These are phyloP conservation scores for Colossoma macropomum DNA, from an alignment of 2,113 vertebrate genomes.

Conservation along the genomic window DNA sequence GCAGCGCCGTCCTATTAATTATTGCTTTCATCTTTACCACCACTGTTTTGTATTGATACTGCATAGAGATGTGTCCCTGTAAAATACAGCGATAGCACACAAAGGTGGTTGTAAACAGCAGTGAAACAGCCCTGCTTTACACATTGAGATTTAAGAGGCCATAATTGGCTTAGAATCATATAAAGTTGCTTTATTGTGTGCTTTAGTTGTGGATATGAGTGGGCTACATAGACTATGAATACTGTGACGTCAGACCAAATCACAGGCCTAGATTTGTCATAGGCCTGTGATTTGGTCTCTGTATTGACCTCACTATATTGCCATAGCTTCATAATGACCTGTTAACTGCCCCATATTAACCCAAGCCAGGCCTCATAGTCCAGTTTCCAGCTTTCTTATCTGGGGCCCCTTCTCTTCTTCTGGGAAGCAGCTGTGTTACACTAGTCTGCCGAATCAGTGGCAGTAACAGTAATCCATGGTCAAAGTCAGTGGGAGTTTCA, in stretches of 20 bases:
- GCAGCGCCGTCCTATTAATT: conserved; percentile 24
- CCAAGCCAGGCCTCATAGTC: neutral
- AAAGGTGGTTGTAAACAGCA: neutral
- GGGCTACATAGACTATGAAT: neutral
- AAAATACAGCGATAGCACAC: neutral
- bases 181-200: neutral
- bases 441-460: neutral
- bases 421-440: neutral
- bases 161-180: neutral
- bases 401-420: neutral
- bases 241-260: neutral
- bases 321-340: neutral
- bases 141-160: neutral
- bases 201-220: neutral
- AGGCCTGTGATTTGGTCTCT: neutral
- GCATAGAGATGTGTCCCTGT: neutral
- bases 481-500: neutral
- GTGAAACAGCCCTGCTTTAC: neutral
- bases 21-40: conserved; percentile 10
- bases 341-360: neutral
- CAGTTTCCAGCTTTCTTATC: neutral
- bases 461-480: neutral
- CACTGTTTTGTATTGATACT: neutral
- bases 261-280: no score
- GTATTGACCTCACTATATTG: neutral